Percentiles rank a stretch among this genome's conserved stretches.
Evolutionary conservation across 2,888 invertebrate species (phyloP).

Genomic region (Rotaria macrura): DNA sequence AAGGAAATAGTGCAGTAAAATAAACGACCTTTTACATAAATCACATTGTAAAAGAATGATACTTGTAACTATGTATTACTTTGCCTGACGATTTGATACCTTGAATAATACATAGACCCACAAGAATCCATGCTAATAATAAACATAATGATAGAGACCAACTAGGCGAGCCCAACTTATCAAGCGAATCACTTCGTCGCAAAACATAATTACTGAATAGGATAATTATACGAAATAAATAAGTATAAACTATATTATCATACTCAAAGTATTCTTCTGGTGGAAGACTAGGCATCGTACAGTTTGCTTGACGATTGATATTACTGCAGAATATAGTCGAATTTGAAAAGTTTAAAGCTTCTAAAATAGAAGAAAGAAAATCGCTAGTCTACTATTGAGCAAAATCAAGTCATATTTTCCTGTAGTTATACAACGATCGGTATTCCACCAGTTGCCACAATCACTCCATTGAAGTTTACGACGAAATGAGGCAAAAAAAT

Average conservation of each 20-base stretch:
- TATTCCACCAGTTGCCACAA: constrained; percentile 19
- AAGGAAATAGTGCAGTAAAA: constrained; percentile 32
- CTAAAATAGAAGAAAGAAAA: too few relatives aligned
- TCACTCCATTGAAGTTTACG: background rate
- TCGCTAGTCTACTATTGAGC: too few relatives aligned
- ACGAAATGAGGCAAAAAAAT: constrained; percentile 11
- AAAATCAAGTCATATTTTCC: background rate
- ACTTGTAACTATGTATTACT: background rate
- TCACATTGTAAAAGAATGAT: too few relatives aligned
- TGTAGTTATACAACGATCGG: background rate
- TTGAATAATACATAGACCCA: constrained; percentile 26
- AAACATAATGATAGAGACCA: constrained; percentile 31
- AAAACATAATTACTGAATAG: background rate
- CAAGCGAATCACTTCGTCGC: background rate
- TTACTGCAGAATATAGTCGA: too few relatives aligned
- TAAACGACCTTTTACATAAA: constrained; percentile 24
- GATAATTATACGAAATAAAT: too few relatives aligned
- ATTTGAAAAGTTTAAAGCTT: too few relatives aligned
- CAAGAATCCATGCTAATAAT: constrained; percentile 31
- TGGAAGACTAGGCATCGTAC: background rate
- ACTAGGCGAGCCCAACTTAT: constrained; percentile 16
- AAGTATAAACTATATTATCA: background rate
- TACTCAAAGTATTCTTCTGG: constrained; percentile 15
- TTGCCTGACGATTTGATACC: constrained; percentile 33
- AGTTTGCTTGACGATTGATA: background rate